Evolutionary conservation across 2,113 vertebrate species (phyloP), one percentile per base, ranked within the genome.

Genomic region (Trichomycterus rosablanca): DNA sequence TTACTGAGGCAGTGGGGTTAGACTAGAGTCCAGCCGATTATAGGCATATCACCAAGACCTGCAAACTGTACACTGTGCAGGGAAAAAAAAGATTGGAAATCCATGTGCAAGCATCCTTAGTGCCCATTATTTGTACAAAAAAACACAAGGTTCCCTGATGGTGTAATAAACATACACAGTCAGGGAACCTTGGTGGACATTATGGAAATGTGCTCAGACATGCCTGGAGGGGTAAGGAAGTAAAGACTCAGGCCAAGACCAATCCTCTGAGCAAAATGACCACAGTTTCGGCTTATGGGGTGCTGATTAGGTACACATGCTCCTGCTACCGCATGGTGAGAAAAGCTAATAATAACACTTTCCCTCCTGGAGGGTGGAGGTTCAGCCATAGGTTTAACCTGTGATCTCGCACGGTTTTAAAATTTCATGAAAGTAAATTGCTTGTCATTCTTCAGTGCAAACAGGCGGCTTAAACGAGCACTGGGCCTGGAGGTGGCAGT

Each of bases 191-290:
- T 75, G 68, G 68, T 73, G 71, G 80, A 79, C 80, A 84, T 84
- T 84, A 85, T 80, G 72, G 69, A 67, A 70, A 61, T 67, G 71
- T 40, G 71, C 66, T 80, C 84, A 85, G 84, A 8, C 74, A 64
- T 71, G 76, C 73, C 59, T 68, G 62, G 68, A 59, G 73, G 74
- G 77, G 82, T 81, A 86, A 16, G 73, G 55, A 74, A 72, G 72
- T 72, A 76, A 71, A 76, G 68, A 18, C 52, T 45, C n/a, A 45
- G 8, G 4, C 11, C 23, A 19, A 11, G 42, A 57, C 32, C 52
- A 56, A 32, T 62, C 20, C 19, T 64, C 20, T 56, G 11, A 48
- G 34, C 22, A 61, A 49, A 62, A 45, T 40, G 28, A 46, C 32
- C 56, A 39, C 53, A 34, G 39, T 63, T 46, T 40, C 49, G 51